Conservation (phyloP, 2,888 invertebrate genomes). For the Eupeodes luniger region DNA sequence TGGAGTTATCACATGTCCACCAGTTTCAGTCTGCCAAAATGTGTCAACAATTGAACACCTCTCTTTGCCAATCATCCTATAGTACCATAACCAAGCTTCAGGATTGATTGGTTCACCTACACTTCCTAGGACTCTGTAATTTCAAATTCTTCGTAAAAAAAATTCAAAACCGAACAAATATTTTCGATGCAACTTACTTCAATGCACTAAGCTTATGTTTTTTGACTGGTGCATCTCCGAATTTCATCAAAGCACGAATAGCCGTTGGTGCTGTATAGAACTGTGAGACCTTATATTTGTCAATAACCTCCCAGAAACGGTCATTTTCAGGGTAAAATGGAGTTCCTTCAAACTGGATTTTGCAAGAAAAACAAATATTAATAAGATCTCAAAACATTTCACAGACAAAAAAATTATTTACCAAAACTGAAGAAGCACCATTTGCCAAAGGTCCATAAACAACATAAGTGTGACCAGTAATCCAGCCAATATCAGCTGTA, state of each 20-base stretch:
- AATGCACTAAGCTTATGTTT: conserved; percentile 85
- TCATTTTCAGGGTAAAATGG: conserved; percentile 97
- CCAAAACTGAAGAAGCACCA: conserved; percentile 96
- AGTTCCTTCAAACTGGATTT: conserved; percentile 95
- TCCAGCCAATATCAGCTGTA: conserved; percentile 98
- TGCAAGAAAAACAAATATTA: conserved; percentile 77
- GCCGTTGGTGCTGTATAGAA: conserved; percentile 99
- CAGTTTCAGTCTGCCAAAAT: conserved; percentile 99
- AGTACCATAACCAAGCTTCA: conserved; percentile 99
- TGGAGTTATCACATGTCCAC: conserved; percentile 98
- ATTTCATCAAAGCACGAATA: conserved; percentile 97
- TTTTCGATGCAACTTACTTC: conserved; percentile 79
- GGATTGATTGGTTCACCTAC: conserved; percentile 99
- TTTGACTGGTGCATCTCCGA: conserved; percentile 93
- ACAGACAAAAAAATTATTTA: conserved; percentile 83
- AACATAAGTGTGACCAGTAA: conserved; percentile 96
- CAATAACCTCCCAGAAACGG: conserved; percentile 96
- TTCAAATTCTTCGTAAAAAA: neutral
- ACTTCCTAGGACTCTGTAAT: conserved; percentile 92
- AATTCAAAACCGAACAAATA: neutral
- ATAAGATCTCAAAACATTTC: neutral
- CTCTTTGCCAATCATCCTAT: conserved; percentile 91
- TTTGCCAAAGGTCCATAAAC: conserved; percentile 98
- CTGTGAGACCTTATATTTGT: conserved; percentile 97
- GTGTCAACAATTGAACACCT: conserved; percentile 98